Percentiles rank a stretch among this genome's conserved stretches.
Conservation (phyloP, 2,113 vertebrate species). For the Heteronetta atricapilla region DNA sequence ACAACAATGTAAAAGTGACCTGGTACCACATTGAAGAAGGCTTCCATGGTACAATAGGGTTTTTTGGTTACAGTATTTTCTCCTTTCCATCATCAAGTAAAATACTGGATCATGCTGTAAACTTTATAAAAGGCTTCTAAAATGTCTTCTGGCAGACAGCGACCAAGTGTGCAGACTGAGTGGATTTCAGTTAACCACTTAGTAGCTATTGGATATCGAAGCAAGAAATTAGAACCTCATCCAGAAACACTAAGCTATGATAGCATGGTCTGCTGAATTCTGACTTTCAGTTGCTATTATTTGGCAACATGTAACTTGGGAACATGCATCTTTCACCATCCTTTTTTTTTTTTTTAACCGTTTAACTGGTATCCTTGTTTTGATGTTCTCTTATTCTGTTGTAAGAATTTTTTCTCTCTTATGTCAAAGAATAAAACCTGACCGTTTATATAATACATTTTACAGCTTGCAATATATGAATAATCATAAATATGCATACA, state of each 20-base stretch:
- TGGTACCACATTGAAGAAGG: background rate
- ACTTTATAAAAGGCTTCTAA: slow-evolving; percentile 38
- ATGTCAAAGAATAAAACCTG: background rate
- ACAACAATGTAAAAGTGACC: background rate
- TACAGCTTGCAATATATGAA: background rate
- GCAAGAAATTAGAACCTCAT: background rate
- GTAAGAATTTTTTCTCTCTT: background rate
- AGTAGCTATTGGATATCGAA: background rate
- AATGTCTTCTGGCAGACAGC: background rate
- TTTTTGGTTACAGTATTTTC: slow-evolving; percentile 46
- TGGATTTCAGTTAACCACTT: background rate
- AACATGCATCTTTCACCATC: background rate
- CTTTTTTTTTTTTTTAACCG: background rate
- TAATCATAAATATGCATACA: background rate
- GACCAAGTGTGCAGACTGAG: background rate
- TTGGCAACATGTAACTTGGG: background rate
- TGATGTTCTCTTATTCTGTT: background rate
- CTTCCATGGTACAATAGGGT: background rate
- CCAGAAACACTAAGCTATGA: background rate
- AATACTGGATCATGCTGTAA: background rate
- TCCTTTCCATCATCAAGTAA: slow-evolving; percentile 26
- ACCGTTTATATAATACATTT: background rate
- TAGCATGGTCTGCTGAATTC: background rate
- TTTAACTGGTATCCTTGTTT: background rate
- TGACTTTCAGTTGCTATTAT: background rate